Evolutionary conservation across 2,888 invertebrate genomes (phyloP).

Genomic region (Dusona sp.): DNA sequence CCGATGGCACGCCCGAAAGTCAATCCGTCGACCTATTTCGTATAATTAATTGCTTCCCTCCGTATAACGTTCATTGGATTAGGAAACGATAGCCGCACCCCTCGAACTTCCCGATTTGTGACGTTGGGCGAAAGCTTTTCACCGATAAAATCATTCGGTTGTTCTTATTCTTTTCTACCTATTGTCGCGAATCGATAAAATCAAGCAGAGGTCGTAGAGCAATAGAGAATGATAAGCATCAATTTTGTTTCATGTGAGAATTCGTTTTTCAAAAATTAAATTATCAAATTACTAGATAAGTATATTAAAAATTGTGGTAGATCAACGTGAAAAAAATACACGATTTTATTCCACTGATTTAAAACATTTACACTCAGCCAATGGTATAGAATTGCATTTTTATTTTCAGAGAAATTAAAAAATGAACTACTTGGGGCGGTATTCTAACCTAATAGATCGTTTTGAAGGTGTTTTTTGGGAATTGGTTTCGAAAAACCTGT

Average conservation of each 20-base stretch:
- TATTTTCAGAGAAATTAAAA: neutral
- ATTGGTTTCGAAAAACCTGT: too few relatives aligned
- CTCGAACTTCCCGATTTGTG: conserved; percentile 56
- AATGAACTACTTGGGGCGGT: neutral
- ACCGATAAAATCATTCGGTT: conserved; percentile 32
- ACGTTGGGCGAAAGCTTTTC: conserved; percentile 24
- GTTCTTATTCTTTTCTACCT: conserved; percentile 7
- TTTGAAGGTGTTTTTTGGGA: too few relatives aligned
- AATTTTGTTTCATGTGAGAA: neutral
- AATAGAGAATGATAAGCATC: conserved; percentile 27
- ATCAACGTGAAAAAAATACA: neutral
- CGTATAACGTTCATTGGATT: conserved; percentile 24
- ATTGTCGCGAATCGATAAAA: conserved; percentile 30
- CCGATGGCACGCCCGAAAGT: conserved; percentile 65
- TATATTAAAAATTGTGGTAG: neutral
- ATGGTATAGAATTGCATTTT: neutral
- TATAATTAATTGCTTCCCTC: conserved; percentile 63
- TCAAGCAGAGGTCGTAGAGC: conserved; percentile 4
- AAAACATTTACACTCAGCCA: neutral
- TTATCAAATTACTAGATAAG: neutral
- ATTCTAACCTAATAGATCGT: too few relatives aligned
- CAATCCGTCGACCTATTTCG: conserved; percentile 67
- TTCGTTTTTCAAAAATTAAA: neutral
- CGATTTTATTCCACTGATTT: neutral
- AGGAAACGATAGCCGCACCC: conserved; percentile 62